Conservation (phyloP, 2,113 vertebrate genomes). For the Leucoraja erinaceus region DNA sequence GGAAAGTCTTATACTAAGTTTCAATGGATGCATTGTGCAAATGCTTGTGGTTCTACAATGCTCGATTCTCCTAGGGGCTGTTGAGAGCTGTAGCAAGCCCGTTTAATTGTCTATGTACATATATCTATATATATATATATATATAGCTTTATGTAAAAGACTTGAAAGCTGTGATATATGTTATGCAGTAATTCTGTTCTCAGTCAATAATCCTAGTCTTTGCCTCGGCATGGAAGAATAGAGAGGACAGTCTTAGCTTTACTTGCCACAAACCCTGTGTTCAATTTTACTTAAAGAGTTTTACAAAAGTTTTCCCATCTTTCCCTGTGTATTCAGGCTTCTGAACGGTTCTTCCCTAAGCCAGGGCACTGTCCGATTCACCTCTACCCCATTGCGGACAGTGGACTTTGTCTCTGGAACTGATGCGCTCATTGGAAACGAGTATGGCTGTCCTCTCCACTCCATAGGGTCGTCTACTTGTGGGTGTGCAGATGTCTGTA, state of each 20-base stretch:
- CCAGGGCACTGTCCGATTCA: no score
- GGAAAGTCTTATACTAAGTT: neutral
- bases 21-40: conserved; percentile 19
- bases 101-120: conserved; percentile 17
- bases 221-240: neutral
- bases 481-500: no score
- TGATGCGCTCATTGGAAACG: no score
- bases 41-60: neutral
- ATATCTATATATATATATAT: neutral
- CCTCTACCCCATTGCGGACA: no score
- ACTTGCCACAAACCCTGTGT: neutral
- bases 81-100: neutral
- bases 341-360: no score
- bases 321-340: no score
- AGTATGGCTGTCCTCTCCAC: no score
- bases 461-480: no score
- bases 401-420: no score
- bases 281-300: neutral
- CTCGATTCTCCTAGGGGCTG: neutral
- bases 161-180: neutral
- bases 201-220: neutral
- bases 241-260: neutral
- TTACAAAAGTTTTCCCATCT: no score
- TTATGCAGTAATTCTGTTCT: neutral
- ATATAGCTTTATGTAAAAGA: neutral